Evolutionary conservation across 1,140 invertebrate species (phyloP).

Genomic region (Listronotus bonariensis): DNA sequence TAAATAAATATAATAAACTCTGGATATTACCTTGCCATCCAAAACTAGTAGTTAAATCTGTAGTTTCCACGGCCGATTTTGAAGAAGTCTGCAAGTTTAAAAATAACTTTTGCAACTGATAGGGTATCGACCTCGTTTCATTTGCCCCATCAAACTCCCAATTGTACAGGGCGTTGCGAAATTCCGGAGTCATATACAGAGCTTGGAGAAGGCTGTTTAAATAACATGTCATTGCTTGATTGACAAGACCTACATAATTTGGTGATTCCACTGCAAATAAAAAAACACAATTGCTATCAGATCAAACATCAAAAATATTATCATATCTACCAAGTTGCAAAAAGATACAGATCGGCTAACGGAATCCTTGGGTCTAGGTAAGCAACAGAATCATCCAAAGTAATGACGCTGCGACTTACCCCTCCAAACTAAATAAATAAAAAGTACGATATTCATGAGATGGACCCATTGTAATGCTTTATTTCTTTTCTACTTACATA

Average conservation of each 20-base stretch:
- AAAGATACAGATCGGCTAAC: no score
- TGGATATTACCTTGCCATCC: constrained; percentile 74
- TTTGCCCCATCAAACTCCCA: constrained; percentile 80
- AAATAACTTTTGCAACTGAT: constrained; percentile 87
- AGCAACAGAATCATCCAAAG: no score
- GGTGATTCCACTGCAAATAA: constrained; percentile 33
- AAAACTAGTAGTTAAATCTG: constrained; percentile 86
- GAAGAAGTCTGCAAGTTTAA: constrained; percentile 83
- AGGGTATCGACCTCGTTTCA: constrained; percentile 78
- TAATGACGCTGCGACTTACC: no score
- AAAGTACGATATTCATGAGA: no score
- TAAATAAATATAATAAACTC: background rate
- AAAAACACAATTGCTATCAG: background rate
- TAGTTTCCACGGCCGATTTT: constrained; percentile 80
- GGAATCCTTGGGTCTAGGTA: no score
- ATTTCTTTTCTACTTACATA: no score
- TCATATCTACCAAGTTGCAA: no score
- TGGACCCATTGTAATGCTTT: no score
- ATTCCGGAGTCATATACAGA: constrained; percentile 94
- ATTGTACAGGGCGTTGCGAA: constrained; percentile 86
- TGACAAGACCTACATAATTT: constrained; percentile 85
- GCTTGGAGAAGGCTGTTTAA: constrained; percentile 89
- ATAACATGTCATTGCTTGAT: constrained; percentile 95
- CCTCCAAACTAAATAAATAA: no score
- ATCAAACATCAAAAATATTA: no score